phyloP scores from a whole-genome alignment of 64 coral and sea anemone genomes.

The Catalaphyllia jardinei region DNA sequence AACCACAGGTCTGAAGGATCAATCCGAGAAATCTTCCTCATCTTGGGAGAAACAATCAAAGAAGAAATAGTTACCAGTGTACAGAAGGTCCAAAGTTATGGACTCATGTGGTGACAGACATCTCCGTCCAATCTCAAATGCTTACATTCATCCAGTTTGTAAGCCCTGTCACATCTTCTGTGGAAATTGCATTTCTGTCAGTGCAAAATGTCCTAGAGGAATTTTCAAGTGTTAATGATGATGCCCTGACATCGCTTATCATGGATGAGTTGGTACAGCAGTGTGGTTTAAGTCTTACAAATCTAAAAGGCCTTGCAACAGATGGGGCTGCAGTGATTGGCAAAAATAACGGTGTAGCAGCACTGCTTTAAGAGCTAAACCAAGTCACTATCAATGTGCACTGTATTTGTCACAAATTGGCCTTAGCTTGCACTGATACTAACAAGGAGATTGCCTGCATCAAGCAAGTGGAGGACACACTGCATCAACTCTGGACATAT shows the following conservation, averaged over 20 bases:
- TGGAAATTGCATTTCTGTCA: slow-evolving; percentile 57
- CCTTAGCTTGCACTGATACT: slow-evolving; percentile 36
- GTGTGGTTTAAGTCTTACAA: slow-evolving; percentile 13
- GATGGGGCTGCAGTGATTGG: slow-evolving; percentile 31
- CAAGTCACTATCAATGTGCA: slow-evolving; percentile 21
- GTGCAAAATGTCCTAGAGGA: slow-evolving; percentile 53
- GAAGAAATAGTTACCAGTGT: slow-evolving; percentile 35
- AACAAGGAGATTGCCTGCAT: slow-evolving; percentile 26
- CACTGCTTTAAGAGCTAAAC: slow-evolving; percentile 26
- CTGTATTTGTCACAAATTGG: slow-evolving; percentile 44
- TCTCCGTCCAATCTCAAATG: slow-evolving; percentile 53
- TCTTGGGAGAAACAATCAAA: slow-evolving; percentile 39
- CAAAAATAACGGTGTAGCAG: slow-evolving; percentile 27
- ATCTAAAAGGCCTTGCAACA: slow-evolving; percentile 32
- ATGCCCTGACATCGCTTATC: slow-evolving; percentile 59
- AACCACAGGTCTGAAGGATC: slow-evolving; percentile 57
- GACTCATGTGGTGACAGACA: slow-evolving; percentile 56
- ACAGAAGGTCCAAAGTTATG: slow-evolving; percentile 48
- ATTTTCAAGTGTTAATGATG: slow-evolving; percentile 66
- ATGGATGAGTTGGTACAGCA: not conserved
- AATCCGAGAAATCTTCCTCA: slow-evolving; percentile 42
- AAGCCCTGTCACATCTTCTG: slow-evolving; percentile 36
- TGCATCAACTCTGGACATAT: slow-evolving; percentile 14
- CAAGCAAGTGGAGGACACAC: slow-evolving; percentile 17
- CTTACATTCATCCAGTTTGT: slow-evolving; percentile 65